phyloP scores from a whole-genome alignment of 2,888 invertebrate species.

The Philaethria dido region DNA sequence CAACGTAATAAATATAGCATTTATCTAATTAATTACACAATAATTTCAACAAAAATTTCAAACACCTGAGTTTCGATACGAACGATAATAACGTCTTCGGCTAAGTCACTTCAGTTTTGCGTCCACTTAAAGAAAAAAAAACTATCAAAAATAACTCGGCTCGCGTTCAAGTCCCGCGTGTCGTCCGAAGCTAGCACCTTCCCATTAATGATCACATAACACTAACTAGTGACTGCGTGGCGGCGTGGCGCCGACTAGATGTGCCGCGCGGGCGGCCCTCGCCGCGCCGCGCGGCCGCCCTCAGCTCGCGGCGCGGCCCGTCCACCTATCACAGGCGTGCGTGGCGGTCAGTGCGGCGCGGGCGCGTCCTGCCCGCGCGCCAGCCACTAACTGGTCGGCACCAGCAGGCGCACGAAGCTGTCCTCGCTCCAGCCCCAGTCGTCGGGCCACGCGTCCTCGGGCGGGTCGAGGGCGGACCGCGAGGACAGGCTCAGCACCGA shows the following conservation, averaged over 20 bases:
- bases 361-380: slow-evolving; percentile 78
- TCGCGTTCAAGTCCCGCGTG: slow-evolving; percentile 81
- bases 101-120: slow-evolving; percentile 79
- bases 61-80: slow-evolving; percentile 76
- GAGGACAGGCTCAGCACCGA: slow-evolving; percentile 94
- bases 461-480: slow-evolving; percentile 92
- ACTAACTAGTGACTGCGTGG: slow-evolving; percentile 80
- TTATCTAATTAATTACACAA: slow-evolving; percentile 81
- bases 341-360: slow-evolving; percentile 72
- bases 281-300: slow-evolving; percentile 59
- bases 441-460: slow-evolving; percentile 90
- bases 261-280: slow-evolving; percentile 54
- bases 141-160: slow-evolving; percentile 84
- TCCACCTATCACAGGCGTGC: slow-evolving; percentile 68
- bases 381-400: slow-evolving; percentile 86
- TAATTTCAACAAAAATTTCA: slow-evolving; percentile 83
- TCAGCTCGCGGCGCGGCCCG: slow-evolving; percentile 61
- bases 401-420: slow-evolving; percentile 88
- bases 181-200: slow-evolving; percentile 84
- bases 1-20: slow-evolving; percentile 82
- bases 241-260: slow-evolving; percentile 66
- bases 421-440: slow-evolving; percentile 86
- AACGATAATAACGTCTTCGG: slow-evolving; percentile 77
- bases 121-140: slow-evolving; percentile 83
- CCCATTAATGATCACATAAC: slow-evolving; percentile 81